phyloP scores from a whole-genome alignment of 2,888 invertebrate species.

The Tromatobia lineatoria region DNA sequence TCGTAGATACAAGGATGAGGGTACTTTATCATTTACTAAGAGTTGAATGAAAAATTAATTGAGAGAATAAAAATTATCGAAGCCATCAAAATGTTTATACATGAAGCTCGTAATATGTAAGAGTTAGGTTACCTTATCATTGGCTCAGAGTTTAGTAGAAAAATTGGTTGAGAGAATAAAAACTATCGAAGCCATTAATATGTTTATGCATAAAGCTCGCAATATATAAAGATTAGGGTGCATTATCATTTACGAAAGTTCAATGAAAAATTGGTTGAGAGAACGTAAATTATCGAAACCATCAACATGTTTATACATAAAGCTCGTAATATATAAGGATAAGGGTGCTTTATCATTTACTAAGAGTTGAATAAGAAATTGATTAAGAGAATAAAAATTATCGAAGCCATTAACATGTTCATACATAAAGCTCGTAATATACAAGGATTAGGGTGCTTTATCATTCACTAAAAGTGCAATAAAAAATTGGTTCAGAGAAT shows the following conservation, averaged over 20 bases:
- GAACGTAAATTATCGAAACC: neutral
- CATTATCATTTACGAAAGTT: neutral
- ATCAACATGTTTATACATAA: constrained; percentile 1
- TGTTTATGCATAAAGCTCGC: neutral
- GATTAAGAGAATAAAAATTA: neutral
- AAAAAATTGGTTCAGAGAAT: too few relatives aligned
- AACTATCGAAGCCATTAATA: too few relatives aligned
- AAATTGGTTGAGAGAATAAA: too few relatives aligned
- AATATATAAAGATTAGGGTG: neutral
- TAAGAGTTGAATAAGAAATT: neutral
- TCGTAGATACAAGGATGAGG: neutral
- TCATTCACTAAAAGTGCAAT: too few relatives aligned
- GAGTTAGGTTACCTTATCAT: too few relatives aligned
- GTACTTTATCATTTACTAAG: neutral
- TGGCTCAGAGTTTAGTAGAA: too few relatives aligned
- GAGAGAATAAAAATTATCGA: neutral
- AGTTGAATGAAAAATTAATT: neutral
- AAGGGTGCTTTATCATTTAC: neutral
- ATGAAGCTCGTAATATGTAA: too few relatives aligned
- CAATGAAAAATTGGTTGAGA: neutral
- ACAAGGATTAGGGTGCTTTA: too few relatives aligned
- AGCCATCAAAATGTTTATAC: too few relatives aligned
- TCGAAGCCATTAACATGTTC: neutral
- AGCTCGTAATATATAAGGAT: neutral
- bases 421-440: too few relatives aligned